A percentile compares a stretch with the other conserved stretches of the same genome.
These are phyloP conservation scores for Psophia crepitans DNA, from an alignment of 2,113 vertebrate genomes.

Conservation along the genomic window DNA sequence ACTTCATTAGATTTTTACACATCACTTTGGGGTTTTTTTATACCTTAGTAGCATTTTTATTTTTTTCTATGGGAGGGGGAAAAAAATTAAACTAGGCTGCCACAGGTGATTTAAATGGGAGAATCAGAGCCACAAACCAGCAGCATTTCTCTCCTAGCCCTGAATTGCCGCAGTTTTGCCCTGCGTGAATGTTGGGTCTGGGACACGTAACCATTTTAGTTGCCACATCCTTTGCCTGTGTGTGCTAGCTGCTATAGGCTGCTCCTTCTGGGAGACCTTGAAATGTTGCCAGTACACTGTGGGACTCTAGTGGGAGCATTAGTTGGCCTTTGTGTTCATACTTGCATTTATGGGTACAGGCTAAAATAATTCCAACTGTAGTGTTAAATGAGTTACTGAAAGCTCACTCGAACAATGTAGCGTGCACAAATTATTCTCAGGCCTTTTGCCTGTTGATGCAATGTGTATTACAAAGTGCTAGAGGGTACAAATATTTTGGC, in stretches of 20 bases:
- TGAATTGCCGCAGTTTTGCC: background rate
- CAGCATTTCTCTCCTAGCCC: background rate
- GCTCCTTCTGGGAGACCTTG: background rate
- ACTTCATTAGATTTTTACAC: background rate
- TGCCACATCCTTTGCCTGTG: background rate
- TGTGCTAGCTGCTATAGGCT: background rate
- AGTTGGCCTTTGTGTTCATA: background rate
- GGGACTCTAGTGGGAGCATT: background rate
- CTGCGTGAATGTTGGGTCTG: background rate
- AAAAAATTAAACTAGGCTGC: background rate
- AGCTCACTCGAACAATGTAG: background rate
- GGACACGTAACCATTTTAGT: background rate
- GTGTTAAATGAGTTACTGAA: conserved; percentile 14
- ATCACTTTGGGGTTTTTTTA: too few relatives aligned
- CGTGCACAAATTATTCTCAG: background rate
- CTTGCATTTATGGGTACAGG: background rate
- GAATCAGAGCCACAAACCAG: background rate
- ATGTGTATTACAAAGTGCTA: background rate
- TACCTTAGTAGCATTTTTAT: background rate
- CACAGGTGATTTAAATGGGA: background rate
- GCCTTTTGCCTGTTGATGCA: background rate
- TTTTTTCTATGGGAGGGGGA: too few relatives aligned
- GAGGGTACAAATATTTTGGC: background rate
- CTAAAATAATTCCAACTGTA: background rate
- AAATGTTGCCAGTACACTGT: background rate